phyloP scores from a whole-genome alignment of 2,797 vertebrate genomes.

The Falco peregrinus region DNA sequence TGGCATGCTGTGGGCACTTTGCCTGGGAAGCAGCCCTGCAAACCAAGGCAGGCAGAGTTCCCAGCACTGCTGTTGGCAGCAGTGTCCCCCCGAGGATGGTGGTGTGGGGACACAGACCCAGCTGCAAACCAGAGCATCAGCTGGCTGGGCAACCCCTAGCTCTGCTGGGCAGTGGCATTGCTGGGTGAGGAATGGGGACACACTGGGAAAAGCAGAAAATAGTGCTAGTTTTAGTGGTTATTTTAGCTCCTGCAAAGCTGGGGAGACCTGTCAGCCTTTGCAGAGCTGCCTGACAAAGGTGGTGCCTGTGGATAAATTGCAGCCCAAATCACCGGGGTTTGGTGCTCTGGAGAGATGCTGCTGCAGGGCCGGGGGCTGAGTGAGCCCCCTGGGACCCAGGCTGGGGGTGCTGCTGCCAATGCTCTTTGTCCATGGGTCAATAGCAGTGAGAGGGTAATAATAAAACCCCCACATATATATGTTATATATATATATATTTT shows the following conservation, averaged over 20 bases:
- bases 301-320: accelerated
- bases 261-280: background rate
- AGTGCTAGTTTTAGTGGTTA: background rate
- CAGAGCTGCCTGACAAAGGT: background rate
- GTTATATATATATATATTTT: no score
- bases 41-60: background rate
- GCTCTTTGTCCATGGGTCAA: background rate
- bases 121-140: background rate
- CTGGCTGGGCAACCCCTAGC: background rate
- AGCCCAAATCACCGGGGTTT: background rate
- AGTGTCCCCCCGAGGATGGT: background rate
- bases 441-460: background rate
- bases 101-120: background rate
- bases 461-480: no score
- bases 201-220: background rate
- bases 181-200: background rate
- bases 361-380: background rate
- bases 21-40: background rate
- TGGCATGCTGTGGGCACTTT: accelerated
- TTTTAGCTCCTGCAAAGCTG: no score
- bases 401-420: background rate
- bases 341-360: background rate
- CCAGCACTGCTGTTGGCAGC: background rate
- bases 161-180: background rate
- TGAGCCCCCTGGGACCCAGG: accelerated